These are phyloP conservation scores for Hydrotaea diabolus DNA, from an alignment of 2,888 invertebrate genomes.

Conservation along the genomic window DNA sequence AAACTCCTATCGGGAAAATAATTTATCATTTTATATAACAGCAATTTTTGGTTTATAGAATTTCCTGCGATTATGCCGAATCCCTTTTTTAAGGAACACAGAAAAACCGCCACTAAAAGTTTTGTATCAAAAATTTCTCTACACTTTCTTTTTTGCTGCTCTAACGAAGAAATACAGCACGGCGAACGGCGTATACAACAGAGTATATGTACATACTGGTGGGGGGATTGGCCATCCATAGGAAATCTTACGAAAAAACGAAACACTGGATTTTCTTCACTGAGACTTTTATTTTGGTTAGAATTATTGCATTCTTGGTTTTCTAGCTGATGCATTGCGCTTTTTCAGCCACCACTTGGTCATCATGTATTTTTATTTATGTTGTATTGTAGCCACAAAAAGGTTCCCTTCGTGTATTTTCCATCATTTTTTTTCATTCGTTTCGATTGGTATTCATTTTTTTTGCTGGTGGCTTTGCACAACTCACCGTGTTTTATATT, in stretches of 20 bases:
- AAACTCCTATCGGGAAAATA: background rate
- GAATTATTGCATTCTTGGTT: background rate
- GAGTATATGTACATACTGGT: conserved; percentile 60
- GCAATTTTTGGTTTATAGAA: background rate
- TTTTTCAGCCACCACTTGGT: background rate
- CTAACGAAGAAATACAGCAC: conserved; percentile 18
- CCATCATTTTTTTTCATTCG: background rate
- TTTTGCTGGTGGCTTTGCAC: conserved; percentile 70
- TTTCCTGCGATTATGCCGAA: conserved; percentile 2
- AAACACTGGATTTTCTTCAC: conserved; percentile 1
- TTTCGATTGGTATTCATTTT: conserved; percentile 36
- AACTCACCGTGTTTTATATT: conserved; percentile 75
- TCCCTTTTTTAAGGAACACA: conserved; percentile 34
- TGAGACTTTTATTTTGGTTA: background rate
- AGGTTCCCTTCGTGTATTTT: background rate
- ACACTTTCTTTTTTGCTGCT: conserved; percentile 76
- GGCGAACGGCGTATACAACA: too few species aligned
- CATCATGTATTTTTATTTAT: background rate
- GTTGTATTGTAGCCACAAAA: background rate
- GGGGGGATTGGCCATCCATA: conserved; percentile 60
- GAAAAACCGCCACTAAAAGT: conserved; percentile 59
- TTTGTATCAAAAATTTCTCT: conserved; percentile 76
- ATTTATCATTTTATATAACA: conserved; percentile 1
- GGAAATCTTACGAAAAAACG: conserved; percentile 45
- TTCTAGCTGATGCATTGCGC: background rate